These are phyloP conservation scores for Phylloscopus trochilus DNA, from an alignment of 2,113 vertebrate genomes.

Conservation along the genomic window DNA sequence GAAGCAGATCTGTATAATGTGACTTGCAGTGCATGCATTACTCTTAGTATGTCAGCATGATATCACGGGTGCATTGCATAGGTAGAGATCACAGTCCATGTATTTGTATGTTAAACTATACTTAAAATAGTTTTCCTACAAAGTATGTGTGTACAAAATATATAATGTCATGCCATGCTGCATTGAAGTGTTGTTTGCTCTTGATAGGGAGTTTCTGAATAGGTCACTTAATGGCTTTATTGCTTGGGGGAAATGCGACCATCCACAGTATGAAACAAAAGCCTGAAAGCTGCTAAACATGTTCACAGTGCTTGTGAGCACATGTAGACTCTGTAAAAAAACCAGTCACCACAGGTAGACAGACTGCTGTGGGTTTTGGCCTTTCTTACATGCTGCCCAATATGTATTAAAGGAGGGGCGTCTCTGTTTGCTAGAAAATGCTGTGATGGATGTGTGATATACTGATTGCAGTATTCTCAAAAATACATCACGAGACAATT, in stretches of 20 bases:
- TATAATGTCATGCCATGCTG: neutral
- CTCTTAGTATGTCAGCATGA: neutral
- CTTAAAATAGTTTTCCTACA: neutral
- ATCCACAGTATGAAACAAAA: neutral
- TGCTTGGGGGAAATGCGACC: neutral
- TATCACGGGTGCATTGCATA: neutral
- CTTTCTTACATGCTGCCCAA: neutral
- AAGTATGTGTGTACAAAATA: neutral
- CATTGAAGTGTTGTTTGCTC: neutral
- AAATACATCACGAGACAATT: accelerated
- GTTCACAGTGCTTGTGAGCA: neutral
- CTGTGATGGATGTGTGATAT: neutral
- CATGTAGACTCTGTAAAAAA: neutral
- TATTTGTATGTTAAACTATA: neutral
- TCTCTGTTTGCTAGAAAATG: neutral
- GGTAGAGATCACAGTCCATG: neutral
- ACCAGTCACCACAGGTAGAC: neutral
- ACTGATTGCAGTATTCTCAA: neutral
- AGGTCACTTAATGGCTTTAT: neutral
- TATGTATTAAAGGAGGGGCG: accelerated
- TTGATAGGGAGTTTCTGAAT: neutral
- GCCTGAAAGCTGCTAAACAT: neutral
- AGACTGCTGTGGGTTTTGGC: neutral
- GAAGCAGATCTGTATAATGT: neutral
- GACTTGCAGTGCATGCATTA: neutral